Conservation (phyloP, 1,140 invertebrate genomes). For the Hylaeus volcanicus region DNA sequence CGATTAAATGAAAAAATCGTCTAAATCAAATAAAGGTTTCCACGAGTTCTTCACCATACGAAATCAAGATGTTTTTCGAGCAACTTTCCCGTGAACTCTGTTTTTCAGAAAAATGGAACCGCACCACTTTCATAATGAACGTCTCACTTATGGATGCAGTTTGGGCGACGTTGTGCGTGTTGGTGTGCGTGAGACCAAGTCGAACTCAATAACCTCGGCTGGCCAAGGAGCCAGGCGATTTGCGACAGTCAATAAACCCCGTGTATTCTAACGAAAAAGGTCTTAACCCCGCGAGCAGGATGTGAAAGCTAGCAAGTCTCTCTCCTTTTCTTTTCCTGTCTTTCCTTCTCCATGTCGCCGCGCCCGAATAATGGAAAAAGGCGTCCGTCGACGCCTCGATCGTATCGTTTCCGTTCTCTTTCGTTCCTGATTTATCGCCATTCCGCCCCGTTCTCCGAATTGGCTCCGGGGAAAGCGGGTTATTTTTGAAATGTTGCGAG, state of each 20-base stretch:
- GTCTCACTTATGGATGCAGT: not conserved
- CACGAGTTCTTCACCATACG: no score
- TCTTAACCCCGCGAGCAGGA: slow-evolving; percentile 13
- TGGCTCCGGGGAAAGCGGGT: not conserved
- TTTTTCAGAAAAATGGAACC: no score
- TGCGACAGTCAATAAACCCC: slow-evolving; percentile 62
- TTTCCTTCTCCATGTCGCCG: not conserved
- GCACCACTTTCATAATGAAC: no score
- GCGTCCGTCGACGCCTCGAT: slow-evolving; percentile 21
- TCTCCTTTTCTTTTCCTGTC: slow-evolving; percentile 38
- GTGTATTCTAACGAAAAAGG: slow-evolving; percentile 13
- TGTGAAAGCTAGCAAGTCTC: slow-evolving; percentile 14
- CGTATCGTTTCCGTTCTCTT: slow-evolving; percentile 34
- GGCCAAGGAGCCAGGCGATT: slow-evolving; percentile 53
- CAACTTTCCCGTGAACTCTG: no score
- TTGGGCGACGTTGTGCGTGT: not conserved
- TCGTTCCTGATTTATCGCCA: slow-evolving; percentile 19
- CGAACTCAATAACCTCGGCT: slow-evolving; percentile 61
- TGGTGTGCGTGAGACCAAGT: slow-evolving; percentile 11
- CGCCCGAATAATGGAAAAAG: slow-evolving; percentile 20
- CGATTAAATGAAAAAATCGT: no score
- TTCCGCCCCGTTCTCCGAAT: not conserved
- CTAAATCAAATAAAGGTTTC: no score
- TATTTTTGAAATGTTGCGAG: slow-evolving; percentile 16
- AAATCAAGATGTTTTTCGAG: no score